Conservation (phyloP, 2,888 invertebrate genomes). For the Tricholauxania praeusta region DNA sequence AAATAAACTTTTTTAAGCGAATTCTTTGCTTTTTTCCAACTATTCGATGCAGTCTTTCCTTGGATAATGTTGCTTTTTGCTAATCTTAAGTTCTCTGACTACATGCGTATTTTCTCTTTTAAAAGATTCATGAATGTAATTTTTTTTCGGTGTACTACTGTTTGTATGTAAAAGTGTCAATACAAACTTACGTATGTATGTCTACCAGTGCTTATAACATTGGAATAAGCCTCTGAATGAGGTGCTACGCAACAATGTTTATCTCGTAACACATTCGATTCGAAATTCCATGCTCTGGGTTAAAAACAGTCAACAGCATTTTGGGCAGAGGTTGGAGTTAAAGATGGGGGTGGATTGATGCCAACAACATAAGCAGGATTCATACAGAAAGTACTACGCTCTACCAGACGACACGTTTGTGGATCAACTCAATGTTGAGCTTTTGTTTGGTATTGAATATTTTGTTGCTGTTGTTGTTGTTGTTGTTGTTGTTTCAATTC, state of each 20-base stretch:
- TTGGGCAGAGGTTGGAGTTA: neutral
- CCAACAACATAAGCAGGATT: constrained; percentile 25
- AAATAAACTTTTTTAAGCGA: no score
- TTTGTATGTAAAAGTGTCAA: constrained; percentile 12
- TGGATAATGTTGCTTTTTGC: no score
- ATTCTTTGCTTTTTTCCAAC: no score
- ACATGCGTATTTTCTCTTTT: no score
- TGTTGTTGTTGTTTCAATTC: neutral
- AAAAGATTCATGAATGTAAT: neutral
- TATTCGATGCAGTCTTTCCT: no score
- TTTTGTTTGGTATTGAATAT: constrained; percentile 21
- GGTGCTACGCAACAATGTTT: constrained; percentile 46
- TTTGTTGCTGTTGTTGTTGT: constrained; percentile 7
- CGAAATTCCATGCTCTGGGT: constrained; percentile 32
- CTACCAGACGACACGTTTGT: constrained; percentile 63
- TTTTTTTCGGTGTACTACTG: neutral
- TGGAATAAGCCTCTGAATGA: constrained; percentile 50
- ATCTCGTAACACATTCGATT: constrained; percentile 40
- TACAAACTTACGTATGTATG: constrained; percentile 21
- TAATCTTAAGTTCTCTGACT: no score
- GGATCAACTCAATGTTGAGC: constrained; percentile 58
- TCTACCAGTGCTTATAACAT: constrained; percentile 31
- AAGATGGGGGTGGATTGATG: constrained; percentile 4
- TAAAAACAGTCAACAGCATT: constrained; percentile 10
- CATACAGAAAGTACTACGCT: constrained; percentile 57